phyloP scores from a whole-genome alignment of 2,113 vertebrate species.

The Myotis yumanensis region DNA sequence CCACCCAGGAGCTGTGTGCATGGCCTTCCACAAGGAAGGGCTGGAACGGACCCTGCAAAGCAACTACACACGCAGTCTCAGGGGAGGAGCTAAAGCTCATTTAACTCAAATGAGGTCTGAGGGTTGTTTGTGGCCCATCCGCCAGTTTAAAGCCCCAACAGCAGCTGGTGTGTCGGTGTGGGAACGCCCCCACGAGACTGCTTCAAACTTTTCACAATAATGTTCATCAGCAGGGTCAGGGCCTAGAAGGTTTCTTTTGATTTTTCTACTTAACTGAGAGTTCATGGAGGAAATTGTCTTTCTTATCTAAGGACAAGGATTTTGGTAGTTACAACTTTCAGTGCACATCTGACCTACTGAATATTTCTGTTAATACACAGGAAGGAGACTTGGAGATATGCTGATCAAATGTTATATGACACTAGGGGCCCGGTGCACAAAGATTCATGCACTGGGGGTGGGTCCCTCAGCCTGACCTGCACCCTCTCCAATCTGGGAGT shows the following conservation, averaged over 20 bases:
- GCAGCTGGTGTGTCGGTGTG: neutral
- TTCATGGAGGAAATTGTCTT: neutral
- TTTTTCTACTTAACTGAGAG: slow-evolving; percentile 7
- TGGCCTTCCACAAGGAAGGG: neutral
- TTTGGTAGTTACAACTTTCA: neutral
- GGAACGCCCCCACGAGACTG: neutral
- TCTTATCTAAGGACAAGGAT: neutral
- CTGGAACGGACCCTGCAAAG: neutral
- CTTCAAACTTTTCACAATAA: neutral
- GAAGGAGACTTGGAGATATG: neutral
- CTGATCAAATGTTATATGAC: neutral
- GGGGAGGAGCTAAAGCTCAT: neutral
- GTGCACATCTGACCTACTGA: neutral
- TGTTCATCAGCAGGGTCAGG: neutral
- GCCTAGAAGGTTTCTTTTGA: neutral
- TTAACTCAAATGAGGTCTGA: neutral
- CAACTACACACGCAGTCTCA: neutral
- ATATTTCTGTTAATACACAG: neutral
- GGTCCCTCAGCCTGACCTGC: no score
- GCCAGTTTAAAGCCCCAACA: neutral
- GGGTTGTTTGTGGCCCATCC: neutral
- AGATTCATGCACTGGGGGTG: no score
- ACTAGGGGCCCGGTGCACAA: no score
- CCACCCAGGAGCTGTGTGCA: accelerated
- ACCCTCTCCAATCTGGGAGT: no score